Percentiles rank a stretch among this genome's conserved stretches.
Conservation (phyloP, 2,888 invertebrate species). For the Eupelmus urozonus region DNA sequence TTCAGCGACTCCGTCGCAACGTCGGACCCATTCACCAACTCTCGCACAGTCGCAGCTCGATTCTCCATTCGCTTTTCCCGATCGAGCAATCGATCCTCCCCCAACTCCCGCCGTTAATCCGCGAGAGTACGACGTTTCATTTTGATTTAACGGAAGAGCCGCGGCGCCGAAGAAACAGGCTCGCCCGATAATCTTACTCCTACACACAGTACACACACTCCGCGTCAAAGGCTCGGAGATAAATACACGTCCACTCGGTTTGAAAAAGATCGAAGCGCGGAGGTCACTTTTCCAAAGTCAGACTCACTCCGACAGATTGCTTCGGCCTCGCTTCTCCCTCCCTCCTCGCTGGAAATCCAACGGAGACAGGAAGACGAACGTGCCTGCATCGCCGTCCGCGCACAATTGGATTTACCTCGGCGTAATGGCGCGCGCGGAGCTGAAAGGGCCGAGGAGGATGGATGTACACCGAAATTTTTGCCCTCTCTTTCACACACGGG, state of each 20-base stretch:
- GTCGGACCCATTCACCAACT: too few species aligned
- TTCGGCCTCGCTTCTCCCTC: neutral
- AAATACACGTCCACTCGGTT: neutral
- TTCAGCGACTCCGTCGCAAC: too few species aligned
- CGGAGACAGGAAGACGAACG: neutral
- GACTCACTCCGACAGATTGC: conserved; percentile 36
- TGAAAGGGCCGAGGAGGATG: neutral
- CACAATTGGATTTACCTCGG: conserved; percentile 15
- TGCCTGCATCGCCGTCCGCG: neutral
- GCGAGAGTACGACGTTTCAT: conserved; percentile 1
- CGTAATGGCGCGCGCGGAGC: neutral
- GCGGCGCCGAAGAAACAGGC: neutral
- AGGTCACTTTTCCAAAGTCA: conserved; percentile 9
- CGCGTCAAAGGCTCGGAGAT: neutral
- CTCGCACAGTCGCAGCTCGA: too few species aligned
- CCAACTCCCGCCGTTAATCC: conserved; percentile 1
- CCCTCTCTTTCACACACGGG: neutral
- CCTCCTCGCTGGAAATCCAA: neutral
- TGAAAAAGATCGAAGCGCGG: neutral
- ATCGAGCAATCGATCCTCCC: conserved; percentile 9
- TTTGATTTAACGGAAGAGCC: conserved; percentile 9
- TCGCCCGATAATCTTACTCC: neutral
- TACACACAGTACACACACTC: too few species aligned
- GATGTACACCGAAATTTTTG: neutral
- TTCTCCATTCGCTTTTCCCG: conserved; percentile 30